These are phyloP conservation scores for Orius insidiosus DNA, from an alignment of 1,140 invertebrate species.

Conservation along the genomic window DNA sequence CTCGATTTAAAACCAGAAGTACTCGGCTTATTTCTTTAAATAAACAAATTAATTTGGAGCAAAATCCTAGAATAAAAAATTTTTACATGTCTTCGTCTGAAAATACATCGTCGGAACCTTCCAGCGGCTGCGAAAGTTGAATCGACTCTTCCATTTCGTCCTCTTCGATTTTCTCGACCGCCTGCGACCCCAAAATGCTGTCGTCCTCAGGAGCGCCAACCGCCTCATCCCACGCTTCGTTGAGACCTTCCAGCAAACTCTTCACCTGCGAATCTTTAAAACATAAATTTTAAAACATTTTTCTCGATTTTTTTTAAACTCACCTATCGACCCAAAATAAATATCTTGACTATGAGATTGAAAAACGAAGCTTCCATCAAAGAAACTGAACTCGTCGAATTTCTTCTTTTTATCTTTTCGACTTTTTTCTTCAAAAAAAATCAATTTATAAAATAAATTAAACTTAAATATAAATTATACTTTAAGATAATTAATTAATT, in stretches of 20 bases:
- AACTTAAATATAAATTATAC: neutral
- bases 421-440: neutral
- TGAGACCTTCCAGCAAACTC: conserved; percentile 5
- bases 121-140: neutral
- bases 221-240: conserved; percentile 4
- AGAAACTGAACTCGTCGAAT: neutral
- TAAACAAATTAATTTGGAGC: too few relatives aligned
- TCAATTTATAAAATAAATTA: neutral
- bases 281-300: too few relatives aligned
- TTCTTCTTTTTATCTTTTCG: neutral
- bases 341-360: neutral
- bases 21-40: conserved; percentile 1
- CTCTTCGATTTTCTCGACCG: neutral
- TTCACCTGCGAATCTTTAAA: conserved; percentile 10
- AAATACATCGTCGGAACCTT: neutral
- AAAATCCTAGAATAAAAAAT: too few relatives aligned
- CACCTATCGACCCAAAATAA: neutral
- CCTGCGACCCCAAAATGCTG: conserved; percentile 19
- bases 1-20: neutral
- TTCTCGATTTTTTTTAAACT: neutral
- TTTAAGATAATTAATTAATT: conserved; percentile 12
- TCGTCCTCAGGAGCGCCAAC: conserved; percentile 13
- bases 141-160: neutral
- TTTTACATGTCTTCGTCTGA: conserved; percentile 1
- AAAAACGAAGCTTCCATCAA: neutral